phyloP scores from a whole-genome alignment of 2,797 vertebrate genomes.

The Silurus lanzhouensis region DNA sequence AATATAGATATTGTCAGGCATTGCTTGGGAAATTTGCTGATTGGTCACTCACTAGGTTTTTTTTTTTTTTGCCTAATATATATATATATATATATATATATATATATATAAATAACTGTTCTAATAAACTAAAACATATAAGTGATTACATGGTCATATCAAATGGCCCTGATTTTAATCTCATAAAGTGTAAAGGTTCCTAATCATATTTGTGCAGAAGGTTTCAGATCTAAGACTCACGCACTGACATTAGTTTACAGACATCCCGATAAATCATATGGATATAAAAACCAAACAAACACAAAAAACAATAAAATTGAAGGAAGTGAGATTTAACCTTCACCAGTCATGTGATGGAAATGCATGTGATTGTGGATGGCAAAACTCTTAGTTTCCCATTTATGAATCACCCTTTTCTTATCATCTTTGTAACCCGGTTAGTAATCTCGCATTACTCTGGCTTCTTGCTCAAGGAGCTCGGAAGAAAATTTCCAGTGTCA shows the following conservation, averaged over 20 bases:
- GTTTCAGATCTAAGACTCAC: too few species aligned
- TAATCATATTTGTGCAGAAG: neutral
- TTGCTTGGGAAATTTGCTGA: neutral
- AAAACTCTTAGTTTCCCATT: neutral
- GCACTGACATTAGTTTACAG: neutral
- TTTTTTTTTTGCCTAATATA: neutral
- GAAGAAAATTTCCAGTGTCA: too few species aligned
- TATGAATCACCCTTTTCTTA: neutral
- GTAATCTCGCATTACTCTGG: neutral
- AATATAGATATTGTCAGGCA: neutral
- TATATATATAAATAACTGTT: too few species aligned
- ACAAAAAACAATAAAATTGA: too few species aligned
- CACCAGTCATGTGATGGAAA: neutral
- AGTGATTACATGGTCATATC: neutral
- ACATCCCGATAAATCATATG: too few species aligned
- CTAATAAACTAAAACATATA: neutral
- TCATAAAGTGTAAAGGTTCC: neutral
- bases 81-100: neutral
- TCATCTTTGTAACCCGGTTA: neutral
- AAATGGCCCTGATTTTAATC: neutral
- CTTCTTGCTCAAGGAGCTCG: neutral
- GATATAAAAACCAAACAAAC: too few species aligned
- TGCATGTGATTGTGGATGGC: neutral
- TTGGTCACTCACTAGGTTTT: neutral
- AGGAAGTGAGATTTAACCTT: neutral